These are phyloP conservation scores for Capitella teleta DNA, from an alignment of 1,140 invertebrate species.

Conservation along the genomic window DNA sequence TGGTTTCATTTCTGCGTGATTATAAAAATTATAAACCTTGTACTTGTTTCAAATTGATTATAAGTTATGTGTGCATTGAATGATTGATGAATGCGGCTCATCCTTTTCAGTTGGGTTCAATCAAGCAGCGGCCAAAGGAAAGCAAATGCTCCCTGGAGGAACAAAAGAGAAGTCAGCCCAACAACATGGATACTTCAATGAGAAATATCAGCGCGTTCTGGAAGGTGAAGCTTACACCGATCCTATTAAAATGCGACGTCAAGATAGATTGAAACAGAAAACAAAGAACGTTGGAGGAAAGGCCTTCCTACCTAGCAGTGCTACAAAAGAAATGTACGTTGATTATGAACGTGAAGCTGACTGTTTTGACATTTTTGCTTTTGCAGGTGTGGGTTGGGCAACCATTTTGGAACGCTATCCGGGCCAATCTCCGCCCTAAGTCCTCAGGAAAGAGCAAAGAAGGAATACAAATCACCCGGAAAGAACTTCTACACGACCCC, in stretches of 20 bases:
- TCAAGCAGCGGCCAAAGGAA: slow-evolving; percentile 34
- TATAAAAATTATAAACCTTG: background rate
- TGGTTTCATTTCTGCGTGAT: background rate
- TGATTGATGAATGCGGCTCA: too few species aligned
- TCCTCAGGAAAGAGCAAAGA: slow-evolving; percentile 17
- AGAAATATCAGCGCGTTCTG: slow-evolving; percentile 33
- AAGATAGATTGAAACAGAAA: slow-evolving; percentile 26
- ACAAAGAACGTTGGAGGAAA: slow-evolving; percentile 38
- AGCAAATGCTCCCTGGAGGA: slow-evolving; percentile 36
- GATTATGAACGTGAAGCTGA: background rate
- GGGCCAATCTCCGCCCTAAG: slow-evolving; percentile 32
- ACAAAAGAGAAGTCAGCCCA: slow-evolving; percentile 28
- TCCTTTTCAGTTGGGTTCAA: slow-evolving; percentile 34
- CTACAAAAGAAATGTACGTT: slow-evolving; percentile 34
- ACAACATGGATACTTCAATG: slow-evolving; percentile 37
- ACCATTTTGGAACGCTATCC: slow-evolving; percentile 36
- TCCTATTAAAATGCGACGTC: slow-evolving; percentile 33
- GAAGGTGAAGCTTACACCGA: slow-evolving; percentile 39
- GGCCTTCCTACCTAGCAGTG: slow-evolving; percentile 38
- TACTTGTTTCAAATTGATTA: background rate
- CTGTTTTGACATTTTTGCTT: slow-evolving; percentile 2
- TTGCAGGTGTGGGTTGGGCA: slow-evolving; percentile 36
- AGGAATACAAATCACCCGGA: slow-evolving; percentile 19
- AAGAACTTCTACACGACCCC: slow-evolving; percentile 41
- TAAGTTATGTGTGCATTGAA: background rate